Evolutionary conservation across 2,797 vertebrate genomes (phyloP), one percentile per base, ranked within the genome.

Genomic region (Gouania willdenowi): DNA sequence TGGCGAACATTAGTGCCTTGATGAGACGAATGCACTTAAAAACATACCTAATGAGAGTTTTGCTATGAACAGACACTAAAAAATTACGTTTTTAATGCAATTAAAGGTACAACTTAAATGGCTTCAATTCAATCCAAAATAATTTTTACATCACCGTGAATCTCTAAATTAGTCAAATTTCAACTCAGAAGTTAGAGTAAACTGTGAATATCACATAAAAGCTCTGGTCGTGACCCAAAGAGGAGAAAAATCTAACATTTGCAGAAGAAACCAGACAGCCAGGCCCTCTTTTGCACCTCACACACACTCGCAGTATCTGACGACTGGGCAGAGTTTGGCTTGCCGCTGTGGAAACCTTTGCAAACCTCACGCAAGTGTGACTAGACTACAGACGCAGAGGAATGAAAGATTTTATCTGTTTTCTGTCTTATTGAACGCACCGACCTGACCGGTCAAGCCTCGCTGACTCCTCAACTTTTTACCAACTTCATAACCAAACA

Each of bases 301-400:
- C 71, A 66, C 51, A 36, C 64, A 64, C 55, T 70, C 7, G 30
- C 34, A 51, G 70, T 38, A 57, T 79, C 40, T 77, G 68, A 66
- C 61, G 9, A 27, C 22, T n/a, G 41, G 38, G 50, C 57, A 55
- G 64, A 65, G 66, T 82, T 79, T 80, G 51, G 67, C 41, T 49
- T 8, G 60, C 48, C 51, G 66, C 64, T 46, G 54, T 79, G 73
- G 79, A 76, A 80, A 85, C 66, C 34, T 32, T 17, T 32, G 43
- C 65, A 82, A 79, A 82, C 38, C 50, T 41, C 25, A 45, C 36
- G 50, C 29, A 26, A 30, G 32, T 54, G 46, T 19, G 8, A 18
- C 10, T 57, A 50, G 16, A 35, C 5, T 19, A 3, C 17, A 18
- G 17, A 19, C 19, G 6, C 19, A 6, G 19, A 6, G 20, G 19